These are phyloP conservation scores for Burhinus bistriatus DNA, from an alignment of 2,113 vertebrate genomes.

Conservation along the genomic window DNA sequence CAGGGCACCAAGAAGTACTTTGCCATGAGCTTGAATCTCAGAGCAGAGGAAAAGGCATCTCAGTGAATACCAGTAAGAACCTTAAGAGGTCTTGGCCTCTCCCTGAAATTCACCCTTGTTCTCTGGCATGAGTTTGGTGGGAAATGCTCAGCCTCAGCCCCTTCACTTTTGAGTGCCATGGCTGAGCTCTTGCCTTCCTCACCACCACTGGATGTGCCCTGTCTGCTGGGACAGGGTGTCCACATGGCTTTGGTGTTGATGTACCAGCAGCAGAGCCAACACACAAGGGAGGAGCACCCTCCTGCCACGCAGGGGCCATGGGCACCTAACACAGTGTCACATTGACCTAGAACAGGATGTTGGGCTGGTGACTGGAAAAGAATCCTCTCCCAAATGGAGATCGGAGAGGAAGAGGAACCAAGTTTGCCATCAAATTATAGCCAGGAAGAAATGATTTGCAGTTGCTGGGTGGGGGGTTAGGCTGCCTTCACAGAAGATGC, in stretches of 20 bases:
- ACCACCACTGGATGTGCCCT: neutral
- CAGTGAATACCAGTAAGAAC: neutral
- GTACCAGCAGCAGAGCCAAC: neutral
- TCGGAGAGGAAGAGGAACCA: neutral
- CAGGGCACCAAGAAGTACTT: neutral
- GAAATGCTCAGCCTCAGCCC: neutral
- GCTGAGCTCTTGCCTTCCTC: neutral
- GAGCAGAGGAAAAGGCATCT: neutral
- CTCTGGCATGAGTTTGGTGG: neutral
- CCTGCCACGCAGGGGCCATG: neutral
- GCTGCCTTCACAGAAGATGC: neutral
- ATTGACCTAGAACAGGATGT: neutral
- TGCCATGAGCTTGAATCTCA: neutral
- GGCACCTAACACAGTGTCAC: neutral
- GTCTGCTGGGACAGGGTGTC: accelerated
- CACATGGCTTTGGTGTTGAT: neutral
- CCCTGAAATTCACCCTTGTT: neutral
- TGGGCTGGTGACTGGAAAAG: neutral
- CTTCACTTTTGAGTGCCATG: neutral
- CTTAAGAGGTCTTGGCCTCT: neutral
- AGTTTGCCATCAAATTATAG: neutral
- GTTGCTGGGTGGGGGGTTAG: neutral
- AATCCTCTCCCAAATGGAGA: neutral
- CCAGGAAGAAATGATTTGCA: neutral
- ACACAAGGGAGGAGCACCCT: neutral